Percentiles rank a stretch among this genome's conserved stretches.
phyloP scores from a whole-genome alignment of 2,888 invertebrate genomes.

The Acheta domesticus region DNA sequence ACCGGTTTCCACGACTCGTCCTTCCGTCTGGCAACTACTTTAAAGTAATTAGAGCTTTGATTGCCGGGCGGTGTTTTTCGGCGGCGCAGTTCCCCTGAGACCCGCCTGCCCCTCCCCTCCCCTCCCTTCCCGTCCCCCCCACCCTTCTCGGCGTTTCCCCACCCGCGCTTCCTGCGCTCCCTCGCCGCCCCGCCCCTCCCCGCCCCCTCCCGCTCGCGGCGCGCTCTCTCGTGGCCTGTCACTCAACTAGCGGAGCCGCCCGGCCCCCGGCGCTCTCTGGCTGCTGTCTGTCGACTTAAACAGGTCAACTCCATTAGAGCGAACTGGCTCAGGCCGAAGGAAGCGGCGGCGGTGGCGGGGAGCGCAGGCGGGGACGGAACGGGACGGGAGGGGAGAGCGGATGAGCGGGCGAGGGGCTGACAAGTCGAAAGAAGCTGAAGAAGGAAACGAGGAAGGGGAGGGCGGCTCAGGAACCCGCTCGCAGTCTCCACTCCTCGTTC shows the following conservation, averaged over 20 bases:
- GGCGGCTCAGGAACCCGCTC: neutral
- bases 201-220: neutral
- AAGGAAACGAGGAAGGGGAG: neutral
- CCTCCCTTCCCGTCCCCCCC: neutral
- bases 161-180: neutral
- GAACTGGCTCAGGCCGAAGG: neutral
- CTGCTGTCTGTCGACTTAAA: constrained; percentile 24
- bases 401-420: neutral
- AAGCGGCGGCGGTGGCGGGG: too few species aligned
- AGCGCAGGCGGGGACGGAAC: too few species aligned
- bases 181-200: neutral
- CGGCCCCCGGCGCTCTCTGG: constrained; percentile 18
- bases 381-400: too few species aligned
- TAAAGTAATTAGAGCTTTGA: constrained; percentile 48
- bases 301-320: constrained; percentile 36
- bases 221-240: neutral
- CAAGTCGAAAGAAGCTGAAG: neutral
- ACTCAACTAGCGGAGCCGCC: neutral
- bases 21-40: constrained; percentile 43
- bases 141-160: neutral
- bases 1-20: neutral
- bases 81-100: constrained; percentile 31
- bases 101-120: neutral
- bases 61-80: constrained; percentile 44
- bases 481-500: too few species aligned